Conservation (phyloP, 1,140 invertebrate genomes). For the Bemisia tabaci region DNA sequence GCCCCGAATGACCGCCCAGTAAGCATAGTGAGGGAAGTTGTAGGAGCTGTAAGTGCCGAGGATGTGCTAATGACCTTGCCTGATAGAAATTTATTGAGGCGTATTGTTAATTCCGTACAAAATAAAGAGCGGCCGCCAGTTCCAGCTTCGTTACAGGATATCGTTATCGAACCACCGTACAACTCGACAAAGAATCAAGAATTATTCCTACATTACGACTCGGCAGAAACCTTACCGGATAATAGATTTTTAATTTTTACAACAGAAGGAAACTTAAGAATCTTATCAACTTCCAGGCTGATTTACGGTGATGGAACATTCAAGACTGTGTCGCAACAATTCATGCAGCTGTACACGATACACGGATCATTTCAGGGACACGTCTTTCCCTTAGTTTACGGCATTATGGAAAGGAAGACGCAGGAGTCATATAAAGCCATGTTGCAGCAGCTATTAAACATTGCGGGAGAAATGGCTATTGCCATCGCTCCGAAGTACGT, state of each 20-base stretch:
- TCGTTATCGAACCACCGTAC: background rate
- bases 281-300: background rate
- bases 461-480: background rate
- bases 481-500: background rate
- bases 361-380: background rate
- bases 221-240: too few species aligned
- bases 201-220: background rate
- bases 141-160: background rate
- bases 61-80: background rate
- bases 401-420: background rate
- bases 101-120: background rate
- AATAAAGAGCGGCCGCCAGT: background rate
- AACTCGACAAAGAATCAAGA: background rate
- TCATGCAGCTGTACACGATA: background rate
- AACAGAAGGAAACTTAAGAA: background rate
- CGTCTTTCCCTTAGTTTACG: background rate
- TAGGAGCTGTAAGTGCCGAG: background rate
- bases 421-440: background rate
- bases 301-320: background rate
- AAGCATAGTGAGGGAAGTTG: background rate
- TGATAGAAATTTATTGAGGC: background rate
- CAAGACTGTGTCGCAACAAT: background rate
- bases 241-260: background rate
- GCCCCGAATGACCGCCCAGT: background rate
- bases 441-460: background rate